Evolutionary conservation across 1,140 invertebrate genomes (phyloP), one percentile per base, ranked within the genome.

Genomic region (Trichomalopsis sarcophagae): DNA sequence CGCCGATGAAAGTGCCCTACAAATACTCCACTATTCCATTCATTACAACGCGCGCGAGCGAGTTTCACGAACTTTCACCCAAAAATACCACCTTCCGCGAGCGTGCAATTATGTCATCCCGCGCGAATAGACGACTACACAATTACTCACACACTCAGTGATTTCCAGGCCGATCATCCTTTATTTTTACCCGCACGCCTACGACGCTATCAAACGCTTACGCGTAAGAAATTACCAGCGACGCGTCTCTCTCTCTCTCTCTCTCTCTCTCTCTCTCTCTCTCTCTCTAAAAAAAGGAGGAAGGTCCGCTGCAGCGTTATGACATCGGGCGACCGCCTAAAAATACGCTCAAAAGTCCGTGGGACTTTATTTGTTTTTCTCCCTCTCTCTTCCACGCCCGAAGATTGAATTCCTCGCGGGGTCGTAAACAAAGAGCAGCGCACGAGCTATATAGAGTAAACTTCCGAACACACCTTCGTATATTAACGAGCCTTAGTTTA

Each of bases 81-180:
- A 82, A 82, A 82, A 82, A 76, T 82, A 82, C 17, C 21, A 21
- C 3, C 81, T 66, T 27, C 10, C 10, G 21, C 33, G 21, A n/a
- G 44, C 69, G 21, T 62, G 44, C 69, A 68, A 82, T 66, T 62
- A 76, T 76, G 73, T 82, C 81, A 76, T 75, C 47, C 14, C 21
- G 1, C 30, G 3, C 74, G 62, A 82, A 50, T 50, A 50, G 47
- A 50, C 44, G 44, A 13, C 9, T 55, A 82, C 75, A 82, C 75
- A 1, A 68, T 66, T 76, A 76, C 27, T 27, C 27, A 27, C 27
- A 27, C 33, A 13, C 47, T 2, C 66, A 6, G 10, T 82, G 30
- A 62, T 33, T 69, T 71, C 13, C 33, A 81, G n/a, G n/a, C 30
- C 1, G 40, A 33, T 33, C 47, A 21, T n/a, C 4, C 40, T 11